Base-by-base conservation (phyloP, 2,113 vertebrate species). In the Chinchilla lanigera region DNA sequence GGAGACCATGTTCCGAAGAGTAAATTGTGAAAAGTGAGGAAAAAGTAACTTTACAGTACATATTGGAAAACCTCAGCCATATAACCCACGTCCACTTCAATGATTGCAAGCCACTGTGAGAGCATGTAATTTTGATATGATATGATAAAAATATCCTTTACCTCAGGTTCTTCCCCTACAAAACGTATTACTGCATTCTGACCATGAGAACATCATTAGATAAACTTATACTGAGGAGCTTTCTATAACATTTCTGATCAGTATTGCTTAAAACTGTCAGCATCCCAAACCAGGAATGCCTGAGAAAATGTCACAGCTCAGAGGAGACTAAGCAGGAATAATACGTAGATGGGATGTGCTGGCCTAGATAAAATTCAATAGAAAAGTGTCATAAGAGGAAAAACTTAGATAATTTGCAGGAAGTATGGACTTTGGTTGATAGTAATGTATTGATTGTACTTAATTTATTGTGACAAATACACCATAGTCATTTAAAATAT, bases 181-280 rank as follows among this genome's bases (percentile, higher is more conserved):
- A 65, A 81, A 89, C 9, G 30, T 35, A 69, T 30, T 61, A 7
- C 8, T 13, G 2, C 13, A 22, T 22, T 69, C 13, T 56, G 30
- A 80, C 17, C 50, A 47, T 33, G 17, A 73, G 28, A 82, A 81
- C 56, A 20, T 65, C 47, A 58, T 33, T 67, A 58, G 16, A 47
- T 22, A 50, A 84, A 73, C 9, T 35, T 10, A 69, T 19, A 17
- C 0, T 14, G 2, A 60, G 1, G 0, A 33, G 1, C 7, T 0
- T 35, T 67, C 54, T 73, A 56, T 28, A 65, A 67, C 73, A 60
- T 85, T 14, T 10, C 28, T 73, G 28, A 30, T 19, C 22, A 71
- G 20, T 20, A 33, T 17, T 75, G n/a, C 28, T 95, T 56, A 86
- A 84, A 85, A 54, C 17, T 73, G 5, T 54, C 54, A 35, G 63